Evolutionary conservation across 2,113 vertebrate genomes (phyloP).

Genomic region (Esox niger): DNA sequence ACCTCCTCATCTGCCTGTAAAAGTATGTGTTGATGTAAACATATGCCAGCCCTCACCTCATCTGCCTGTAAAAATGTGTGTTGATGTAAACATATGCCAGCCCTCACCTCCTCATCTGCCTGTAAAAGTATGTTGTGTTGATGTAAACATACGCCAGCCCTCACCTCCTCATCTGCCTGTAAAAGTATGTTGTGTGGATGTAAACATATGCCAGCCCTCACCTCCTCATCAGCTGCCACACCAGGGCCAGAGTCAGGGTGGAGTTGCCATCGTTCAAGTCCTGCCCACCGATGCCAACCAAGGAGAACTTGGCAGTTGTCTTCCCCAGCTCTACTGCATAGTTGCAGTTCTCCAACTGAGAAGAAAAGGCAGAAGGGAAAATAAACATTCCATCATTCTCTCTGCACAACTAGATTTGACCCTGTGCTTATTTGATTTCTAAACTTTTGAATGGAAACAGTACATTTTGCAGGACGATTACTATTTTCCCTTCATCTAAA

Average conservation of each 20-base stretch:
- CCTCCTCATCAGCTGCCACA: constrained; percentile 98
- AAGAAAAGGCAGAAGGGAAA: neutral
- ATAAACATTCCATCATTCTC: neutral
- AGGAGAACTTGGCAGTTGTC: constrained; percentile 84
- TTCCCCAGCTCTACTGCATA: constrained; percentile 93
- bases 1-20: too few species aligned
- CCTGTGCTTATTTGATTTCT: neutral
- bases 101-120: too few species aligned
- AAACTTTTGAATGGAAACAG: neutral
- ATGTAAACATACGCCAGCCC: too few species aligned
- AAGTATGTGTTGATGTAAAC: too few species aligned
- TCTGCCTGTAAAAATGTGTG: too few species aligned
- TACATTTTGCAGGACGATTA: neutral
- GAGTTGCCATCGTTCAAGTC: constrained; percentile 88
- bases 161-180: too few species aligned
- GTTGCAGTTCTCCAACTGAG: constrained; percentile 95
- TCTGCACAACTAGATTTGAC: neutral
- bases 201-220: constrained; percentile 42
- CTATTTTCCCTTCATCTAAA: neutral
- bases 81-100: too few species aligned
- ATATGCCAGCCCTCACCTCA: too few species aligned
- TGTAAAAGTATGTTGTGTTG: too few species aligned
- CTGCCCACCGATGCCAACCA: constrained; percentile 93
- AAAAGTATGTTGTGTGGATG: too few species aligned
- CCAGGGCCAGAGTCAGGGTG: constrained; percentile 86